phyloP scores from a whole-genome alignment of 1,140 invertebrate species.

The Drosophila dunni region DNA sequence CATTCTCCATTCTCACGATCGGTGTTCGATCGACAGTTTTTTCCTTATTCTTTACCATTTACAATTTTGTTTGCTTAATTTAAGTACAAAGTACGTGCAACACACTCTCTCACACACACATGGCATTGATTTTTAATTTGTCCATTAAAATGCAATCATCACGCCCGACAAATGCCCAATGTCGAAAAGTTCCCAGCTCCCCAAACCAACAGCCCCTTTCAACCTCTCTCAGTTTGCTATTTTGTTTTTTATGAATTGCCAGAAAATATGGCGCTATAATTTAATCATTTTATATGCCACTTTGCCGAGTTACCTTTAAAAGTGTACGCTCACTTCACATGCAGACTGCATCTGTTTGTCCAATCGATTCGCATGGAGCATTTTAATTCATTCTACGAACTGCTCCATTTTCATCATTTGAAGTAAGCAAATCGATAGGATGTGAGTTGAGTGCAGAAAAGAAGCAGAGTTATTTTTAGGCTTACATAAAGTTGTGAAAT shows the following conservation, averaged over 20 bases:
- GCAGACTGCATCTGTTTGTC: constrained; percentile 58
- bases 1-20: constrained; percentile 81
- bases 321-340: constrained; percentile 44
- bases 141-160: constrained; percentile 82
- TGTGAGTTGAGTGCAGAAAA: constrained; percentile 61
- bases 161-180: constrained; percentile 51
- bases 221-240: constrained; percentile 6
- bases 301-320: constrained; percentile 56
- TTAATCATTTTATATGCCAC: constrained; percentile 61
- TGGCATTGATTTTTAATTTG: constrained; percentile 81
- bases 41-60: constrained; percentile 40
- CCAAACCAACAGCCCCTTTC: not conserved
- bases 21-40: constrained; percentile 80
- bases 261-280: constrained; percentile 67
- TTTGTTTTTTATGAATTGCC: constrained; percentile 46
- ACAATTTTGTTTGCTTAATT: constrained; percentile 70
- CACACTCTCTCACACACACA: constrained; percentile 24
- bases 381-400: constrained; percentile 49
- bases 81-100: constrained; percentile 78
- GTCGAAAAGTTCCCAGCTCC: constrained; percentile 25
- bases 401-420: constrained; percentile 72
- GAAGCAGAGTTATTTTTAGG: not conserved
- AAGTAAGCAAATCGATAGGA: constrained; percentile 54
- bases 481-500: constrained; percentile 18
- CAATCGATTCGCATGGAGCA: constrained; percentile 68